Percentiles rank a stretch among this genome's conserved stretches.
These are phyloP conservation scores for Microctonus brassicae DNA, from an alignment of 2,888 invertebrate species.

Conservation along the genomic window DNA sequence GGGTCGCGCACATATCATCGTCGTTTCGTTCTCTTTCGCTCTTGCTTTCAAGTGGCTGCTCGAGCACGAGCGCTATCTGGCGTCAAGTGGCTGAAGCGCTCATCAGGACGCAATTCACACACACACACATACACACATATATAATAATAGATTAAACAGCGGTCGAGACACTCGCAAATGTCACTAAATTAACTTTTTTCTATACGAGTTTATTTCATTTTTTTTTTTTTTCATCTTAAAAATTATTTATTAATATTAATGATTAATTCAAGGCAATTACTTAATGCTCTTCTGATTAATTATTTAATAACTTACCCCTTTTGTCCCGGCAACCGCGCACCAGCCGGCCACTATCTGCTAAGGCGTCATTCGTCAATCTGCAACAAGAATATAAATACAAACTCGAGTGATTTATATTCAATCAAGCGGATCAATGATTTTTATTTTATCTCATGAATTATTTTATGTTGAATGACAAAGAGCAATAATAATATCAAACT, in stretches of 20 bases:
- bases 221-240: too few relatives aligned
- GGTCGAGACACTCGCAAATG: too few relatives aligned
- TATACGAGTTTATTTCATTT: too few relatives aligned
- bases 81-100: slow-evolving; percentile 42
- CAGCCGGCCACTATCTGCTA: slow-evolving; percentile 64
- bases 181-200: too few relatives aligned
- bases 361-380: slow-evolving; percentile 67
- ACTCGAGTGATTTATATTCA: neutral
- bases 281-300: too few relatives aligned
- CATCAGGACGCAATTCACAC: slow-evolving; percentile 42
- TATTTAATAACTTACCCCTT: slow-evolving; percentile 58
- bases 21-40: slow-evolving; percentile 31
- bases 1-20: neutral
- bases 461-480: neutral
- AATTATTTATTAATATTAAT: neutral
- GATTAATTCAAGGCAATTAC: neutral
- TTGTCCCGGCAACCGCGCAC: slow-evolving; percentile 61
- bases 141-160: too few relatives aligned
- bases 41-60: slow-evolving; percentile 36
- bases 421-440: neutral
- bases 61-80: slow-evolving; percentile 45
- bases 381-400: slow-evolving; percentile 40
- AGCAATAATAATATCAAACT: neutral
- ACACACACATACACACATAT: neutral
- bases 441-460: neutral